A percentile compares a stretch with the other conserved stretches of the same genome.
phyloP scores from a whole-genome alignment of 2,888 invertebrate species.

The Rosalia funebris region DNA sequence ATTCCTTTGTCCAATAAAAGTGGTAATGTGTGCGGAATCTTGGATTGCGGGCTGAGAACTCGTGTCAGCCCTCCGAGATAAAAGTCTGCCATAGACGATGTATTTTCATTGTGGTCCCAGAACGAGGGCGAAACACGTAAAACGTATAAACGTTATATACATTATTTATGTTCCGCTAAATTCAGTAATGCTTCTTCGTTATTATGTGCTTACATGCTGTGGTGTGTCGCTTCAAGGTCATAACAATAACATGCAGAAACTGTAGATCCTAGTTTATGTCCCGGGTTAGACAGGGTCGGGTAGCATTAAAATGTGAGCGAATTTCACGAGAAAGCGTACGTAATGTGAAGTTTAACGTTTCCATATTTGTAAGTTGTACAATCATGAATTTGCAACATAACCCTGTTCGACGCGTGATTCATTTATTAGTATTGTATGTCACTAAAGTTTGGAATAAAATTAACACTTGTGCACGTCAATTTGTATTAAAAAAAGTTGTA shows the following conservation, averaged over 20 bases:
- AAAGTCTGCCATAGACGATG: slow-evolving; percentile 19
- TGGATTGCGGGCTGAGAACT: slow-evolving; percentile 44
- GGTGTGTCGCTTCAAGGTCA: neutral
- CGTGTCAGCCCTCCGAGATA: slow-evolving; percentile 31
- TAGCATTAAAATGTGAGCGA: no score
- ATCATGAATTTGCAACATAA: no score
- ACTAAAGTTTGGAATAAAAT: no score
- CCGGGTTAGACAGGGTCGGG: no score
- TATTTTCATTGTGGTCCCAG: slow-evolving; percentile 13
- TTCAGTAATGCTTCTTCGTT: slow-evolving; percentile 15
- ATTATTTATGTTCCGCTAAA: slow-evolving; percentile 23
- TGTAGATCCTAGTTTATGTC: no score
- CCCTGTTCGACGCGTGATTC: no score
- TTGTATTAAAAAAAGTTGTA: no score
- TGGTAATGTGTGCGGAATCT: slow-evolving; percentile 50
- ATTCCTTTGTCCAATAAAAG: slow-evolving; percentile 51
- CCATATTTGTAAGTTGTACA: no score
- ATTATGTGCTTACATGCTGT: slow-evolving; percentile 7
- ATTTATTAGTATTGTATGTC: no score
- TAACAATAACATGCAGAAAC: neutral
- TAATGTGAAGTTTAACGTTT: no score
- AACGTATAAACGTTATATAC: slow-evolving; percentile 15
- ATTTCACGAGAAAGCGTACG: no score
- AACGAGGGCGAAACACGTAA: slow-evolving; percentile 7
- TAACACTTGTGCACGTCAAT: no score